phyloP scores from a whole-genome alignment of 2,888 invertebrate species.

The Meiosimyza decipiens region DNA sequence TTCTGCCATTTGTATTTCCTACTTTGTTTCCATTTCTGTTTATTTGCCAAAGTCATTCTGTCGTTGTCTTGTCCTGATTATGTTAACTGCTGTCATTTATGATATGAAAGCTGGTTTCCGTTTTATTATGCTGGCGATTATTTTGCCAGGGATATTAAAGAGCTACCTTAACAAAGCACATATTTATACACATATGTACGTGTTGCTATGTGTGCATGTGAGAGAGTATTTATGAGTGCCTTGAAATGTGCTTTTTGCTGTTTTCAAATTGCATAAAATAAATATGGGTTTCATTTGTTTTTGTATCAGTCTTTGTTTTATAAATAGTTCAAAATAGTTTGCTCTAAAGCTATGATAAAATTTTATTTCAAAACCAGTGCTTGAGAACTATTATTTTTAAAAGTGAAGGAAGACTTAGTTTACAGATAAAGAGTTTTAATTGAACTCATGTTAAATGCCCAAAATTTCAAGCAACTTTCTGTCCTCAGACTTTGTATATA shows the following conservation, averaged over 20 bases:
- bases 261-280: background rate
- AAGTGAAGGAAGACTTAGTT: no score
- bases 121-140: constrained; percentile 16
- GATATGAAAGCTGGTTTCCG: constrained; percentile 18
- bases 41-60: no score
- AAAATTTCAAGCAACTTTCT: no score
- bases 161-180: no score
- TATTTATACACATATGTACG: no score
- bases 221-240: background rate
- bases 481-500: no score
- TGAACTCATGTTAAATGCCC: no score
- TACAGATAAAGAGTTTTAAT: no score
- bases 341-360: background rate
- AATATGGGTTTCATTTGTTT: constrained; percentile 6
- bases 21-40: no score
- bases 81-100: constrained; percentile 24
- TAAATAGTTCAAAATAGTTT: constrained; percentile 20
- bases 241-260: constrained; percentile 4
- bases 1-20: no score
- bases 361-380: background rate
- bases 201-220: background rate
- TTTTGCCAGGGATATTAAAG: background rate
- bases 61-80: constrained; percentile 10
- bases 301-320: constrained; percentile 13
- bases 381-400: no score